Conservation (phyloP, 2,888 invertebrate species). For the Caenorhabditis auriculariae region DNA sequence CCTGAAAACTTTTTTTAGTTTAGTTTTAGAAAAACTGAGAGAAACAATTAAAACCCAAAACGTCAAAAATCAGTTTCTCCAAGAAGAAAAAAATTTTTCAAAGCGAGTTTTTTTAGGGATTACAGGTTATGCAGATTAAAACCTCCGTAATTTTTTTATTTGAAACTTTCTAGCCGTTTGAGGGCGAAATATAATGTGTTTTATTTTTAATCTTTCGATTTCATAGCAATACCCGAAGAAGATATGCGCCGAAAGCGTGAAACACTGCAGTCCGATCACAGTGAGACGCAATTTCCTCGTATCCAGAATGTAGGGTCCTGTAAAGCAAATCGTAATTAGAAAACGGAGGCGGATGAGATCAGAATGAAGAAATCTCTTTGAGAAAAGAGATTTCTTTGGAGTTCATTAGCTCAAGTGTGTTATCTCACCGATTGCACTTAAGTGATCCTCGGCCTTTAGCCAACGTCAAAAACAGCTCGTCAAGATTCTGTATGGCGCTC, state of each 20-base stretch:
- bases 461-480: constrained; percentile 35
- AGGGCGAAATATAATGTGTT: too few species aligned
- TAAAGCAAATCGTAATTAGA: not conserved
- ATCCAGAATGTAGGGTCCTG: constrained; percentile 47
- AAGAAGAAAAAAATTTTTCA: too few species aligned
- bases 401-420: too few species aligned
- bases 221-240: constrained; percentile 29
- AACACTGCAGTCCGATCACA: constrained; percentile 58
- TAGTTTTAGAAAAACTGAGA: not conserved
- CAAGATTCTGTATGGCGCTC: constrained; percentile 41
- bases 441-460: constrained; percentile 23
- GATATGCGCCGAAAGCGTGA: constrained; percentile 53
- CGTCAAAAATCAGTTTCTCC: too few species aligned
- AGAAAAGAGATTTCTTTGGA: too few species aligned
- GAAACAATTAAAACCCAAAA: not conserved
- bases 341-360: not conserved
- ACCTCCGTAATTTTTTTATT: too few species aligned
- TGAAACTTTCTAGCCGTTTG: too few species aligned
- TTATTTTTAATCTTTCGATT: too few species aligned
- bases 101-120: too few species aligned
- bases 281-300: constrained; percentile 49
- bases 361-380: not conserved
- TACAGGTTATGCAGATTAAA: too few species aligned
- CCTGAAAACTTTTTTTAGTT: constrained; percentile 30
- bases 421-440: constrained; percentile 28